Percentiles rank a stretch among this genome's conserved stretches.
Conservation (phyloP, 2,797 vertebrate species). For the Ataeniobius toweri region DNA sequence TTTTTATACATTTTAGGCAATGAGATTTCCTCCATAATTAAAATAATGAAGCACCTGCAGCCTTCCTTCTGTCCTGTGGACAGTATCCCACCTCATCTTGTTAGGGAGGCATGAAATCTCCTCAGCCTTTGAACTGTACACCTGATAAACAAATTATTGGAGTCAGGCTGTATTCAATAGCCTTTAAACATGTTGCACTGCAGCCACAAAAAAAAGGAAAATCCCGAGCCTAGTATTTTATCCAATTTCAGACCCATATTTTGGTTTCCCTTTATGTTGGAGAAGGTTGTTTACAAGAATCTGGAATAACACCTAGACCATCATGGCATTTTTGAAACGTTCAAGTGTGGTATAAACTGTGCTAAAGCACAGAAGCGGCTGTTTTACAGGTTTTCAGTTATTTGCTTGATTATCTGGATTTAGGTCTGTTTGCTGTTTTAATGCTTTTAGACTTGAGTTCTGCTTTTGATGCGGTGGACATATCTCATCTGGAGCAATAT, state of each 20-base stretch:
- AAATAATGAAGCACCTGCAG: neutral
- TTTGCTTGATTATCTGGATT: neutral
- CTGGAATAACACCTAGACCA: too few relatives aligned
- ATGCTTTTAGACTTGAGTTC: neutral
- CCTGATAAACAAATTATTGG: neutral
- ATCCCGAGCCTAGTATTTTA: neutral
- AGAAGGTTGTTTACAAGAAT: neutral
- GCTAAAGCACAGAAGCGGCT: neutral
- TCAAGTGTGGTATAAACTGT: too few relatives aligned
- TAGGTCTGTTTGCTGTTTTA: neutral
- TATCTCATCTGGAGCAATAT: neutral
- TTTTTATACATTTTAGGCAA: neutral
- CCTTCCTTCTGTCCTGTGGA: slow-evolving; percentile 1
- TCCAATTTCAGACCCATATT: neutral
- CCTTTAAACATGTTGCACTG: neutral
- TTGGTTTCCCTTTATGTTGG: neutral
- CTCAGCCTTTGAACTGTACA: neutral
- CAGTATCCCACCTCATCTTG: neutral
- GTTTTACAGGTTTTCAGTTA: neutral
- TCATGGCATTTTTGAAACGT: too few relatives aligned
- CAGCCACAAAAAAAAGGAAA: neutral
- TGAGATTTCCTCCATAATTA: neutral
- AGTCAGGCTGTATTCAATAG: slow-evolving; percentile 1
- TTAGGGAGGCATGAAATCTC: neutral
- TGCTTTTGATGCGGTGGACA: neutral